A percentile compares a stretch with the other conserved stretches of the same genome.
Conservation (phyloP, 92 coral and sea anemone species). For the Bergia sp. region DNA sequence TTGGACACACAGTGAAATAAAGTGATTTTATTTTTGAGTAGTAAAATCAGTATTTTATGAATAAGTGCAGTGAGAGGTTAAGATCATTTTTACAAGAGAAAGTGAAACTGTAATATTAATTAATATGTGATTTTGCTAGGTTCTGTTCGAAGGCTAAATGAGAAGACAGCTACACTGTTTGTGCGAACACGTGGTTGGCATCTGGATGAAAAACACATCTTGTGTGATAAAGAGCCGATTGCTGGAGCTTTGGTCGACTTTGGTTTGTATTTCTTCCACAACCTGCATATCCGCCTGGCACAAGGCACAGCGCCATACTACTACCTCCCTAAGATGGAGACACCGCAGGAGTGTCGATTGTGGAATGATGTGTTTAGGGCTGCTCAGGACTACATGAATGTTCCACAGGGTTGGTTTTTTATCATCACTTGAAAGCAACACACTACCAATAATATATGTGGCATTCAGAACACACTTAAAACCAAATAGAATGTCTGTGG, state of each 20-base stretch:
- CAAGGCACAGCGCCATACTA: constrained; percentile 92
- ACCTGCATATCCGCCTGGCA: constrained; percentile 75
- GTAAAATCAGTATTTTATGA: too few relatives aligned
- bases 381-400: constrained; percentile 88
- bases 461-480: too few relatives aligned
- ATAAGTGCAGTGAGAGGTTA: too few relatives aligned
- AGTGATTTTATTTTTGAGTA: too few relatives aligned
- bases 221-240: constrained; percentile 92
- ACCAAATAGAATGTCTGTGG: too few relatives aligned
- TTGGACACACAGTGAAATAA: too few relatives aligned
- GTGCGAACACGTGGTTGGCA: constrained; percentile 98
- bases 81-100: too few relatives aligned
- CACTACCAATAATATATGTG: not conserved
- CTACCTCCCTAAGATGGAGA: constrained; percentile 98
- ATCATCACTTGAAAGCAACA: not conserved
- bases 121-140: constrained; percentile 49
- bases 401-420: constrained; percentile 84
- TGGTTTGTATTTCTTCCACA: constrained; percentile 97
- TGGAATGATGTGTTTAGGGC: constrained; percentile 98
- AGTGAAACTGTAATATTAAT: too few relatives aligned
- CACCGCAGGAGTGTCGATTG: constrained; percentile 87
- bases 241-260: constrained; percentile 97
- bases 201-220: constrained; percentile 92
- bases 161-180: constrained; percentile 83
- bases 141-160: constrained; percentile 87